Percentiles rank a stretch among this genome's conserved stretches.
Evolutionary conservation across 1,140 invertebrate genomes (phyloP).

Genomic region (Muscidifurax raptorellus): DNA sequence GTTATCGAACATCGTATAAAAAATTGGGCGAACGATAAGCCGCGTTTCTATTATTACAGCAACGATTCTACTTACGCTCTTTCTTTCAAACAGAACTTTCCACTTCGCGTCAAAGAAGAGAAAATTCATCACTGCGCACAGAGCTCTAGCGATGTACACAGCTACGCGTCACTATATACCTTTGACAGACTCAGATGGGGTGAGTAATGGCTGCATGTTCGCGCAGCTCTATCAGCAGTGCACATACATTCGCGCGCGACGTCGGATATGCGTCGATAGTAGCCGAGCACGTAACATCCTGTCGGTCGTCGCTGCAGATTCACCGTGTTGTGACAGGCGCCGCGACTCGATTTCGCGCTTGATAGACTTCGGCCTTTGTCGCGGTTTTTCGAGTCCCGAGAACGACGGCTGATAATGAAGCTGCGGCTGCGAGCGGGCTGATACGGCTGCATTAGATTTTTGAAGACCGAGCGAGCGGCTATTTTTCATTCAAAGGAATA

Average conservation of each 20-base stretch:
- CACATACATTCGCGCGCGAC: too few relatives aligned
- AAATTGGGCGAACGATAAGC: too few relatives aligned
- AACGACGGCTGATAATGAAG: neutral
- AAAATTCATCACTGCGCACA: too few relatives aligned
- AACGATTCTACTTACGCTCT: too few relatives aligned
- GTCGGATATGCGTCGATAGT: neutral
- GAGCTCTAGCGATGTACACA: too few relatives aligned
- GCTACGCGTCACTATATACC: neutral
- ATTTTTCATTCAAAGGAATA: neutral
- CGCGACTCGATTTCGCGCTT: neutral
- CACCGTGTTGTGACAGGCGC: neutral
- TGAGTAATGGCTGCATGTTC: conserved; percentile 1
- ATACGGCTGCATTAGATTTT: neutral
- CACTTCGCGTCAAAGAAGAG: too few relatives aligned
- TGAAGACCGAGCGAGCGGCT: too few relatives aligned
- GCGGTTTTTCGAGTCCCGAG: neutral
- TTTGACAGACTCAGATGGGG: neutral
- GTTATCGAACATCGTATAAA: too few relatives aligned
- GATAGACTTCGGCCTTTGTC: neutral
- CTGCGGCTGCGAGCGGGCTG: too few relatives aligned
- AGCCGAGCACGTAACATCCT: neutral
- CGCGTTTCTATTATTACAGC: too few relatives aligned
- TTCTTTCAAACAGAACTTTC: too few relatives aligned
- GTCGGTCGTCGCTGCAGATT: neutral
- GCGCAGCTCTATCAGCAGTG: neutral